Conservation (phyloP, 2,888 invertebrate species). For the Euspilapteryx auroguttella region DNA sequence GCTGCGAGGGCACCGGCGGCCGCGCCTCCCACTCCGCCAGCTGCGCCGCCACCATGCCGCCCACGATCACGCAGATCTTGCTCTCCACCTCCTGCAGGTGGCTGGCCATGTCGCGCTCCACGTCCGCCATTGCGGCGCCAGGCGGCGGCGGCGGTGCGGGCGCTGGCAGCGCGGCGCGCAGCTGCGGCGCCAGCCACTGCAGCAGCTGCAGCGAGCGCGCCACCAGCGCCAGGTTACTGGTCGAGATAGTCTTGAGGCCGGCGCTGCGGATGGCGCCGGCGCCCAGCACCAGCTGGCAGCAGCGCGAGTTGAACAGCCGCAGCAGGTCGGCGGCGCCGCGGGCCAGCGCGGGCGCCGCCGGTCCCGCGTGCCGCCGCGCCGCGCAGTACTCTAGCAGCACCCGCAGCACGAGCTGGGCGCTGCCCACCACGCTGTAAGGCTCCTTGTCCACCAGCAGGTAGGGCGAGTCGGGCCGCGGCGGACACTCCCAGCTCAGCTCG, state of each 20-base stretch:
- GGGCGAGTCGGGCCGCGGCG: too few species aligned
- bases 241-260: slow-evolving; percentile 92
- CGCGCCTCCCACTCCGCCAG: slow-evolving; percentile 89
- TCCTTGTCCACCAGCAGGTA: slow-evolving; percentile 69
- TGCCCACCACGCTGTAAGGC: slow-evolving; percentile 76
- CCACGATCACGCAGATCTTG: slow-evolving; percentile 90
- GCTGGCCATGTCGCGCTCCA: slow-evolving; percentile 79
- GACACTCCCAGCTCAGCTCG: slow-evolving; percentile 25
- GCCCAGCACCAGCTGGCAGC: slow-evolving; percentile 92
- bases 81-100: slow-evolving; percentile 92
- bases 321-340: slow-evolving; percentile 87
- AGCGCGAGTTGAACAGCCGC: slow-evolving; percentile 83
- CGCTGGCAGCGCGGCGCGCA: too few species aligned
- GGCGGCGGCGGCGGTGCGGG: too few species aligned
- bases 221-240: slow-evolving; percentile 87
- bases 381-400: slow-evolving; percentile 93
- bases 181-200: slow-evolving; percentile 76
- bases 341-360: too few species aligned
- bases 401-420: slow-evolving; percentile 84
- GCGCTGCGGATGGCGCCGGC: slow-evolving; percentile 95
- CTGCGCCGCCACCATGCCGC: slow-evolving; percentile 79
- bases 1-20: slow-evolving; percentile 92
- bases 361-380: slow-evolving; percentile 72
- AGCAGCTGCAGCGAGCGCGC: slow-evolving; percentile 82
- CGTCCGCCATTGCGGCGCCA: too few species aligned